These are phyloP conservation scores for Ailuropoda melanoleuca DNA, from an alignment of 2,113 vertebrate species.

Conservation along the genomic window DNA sequence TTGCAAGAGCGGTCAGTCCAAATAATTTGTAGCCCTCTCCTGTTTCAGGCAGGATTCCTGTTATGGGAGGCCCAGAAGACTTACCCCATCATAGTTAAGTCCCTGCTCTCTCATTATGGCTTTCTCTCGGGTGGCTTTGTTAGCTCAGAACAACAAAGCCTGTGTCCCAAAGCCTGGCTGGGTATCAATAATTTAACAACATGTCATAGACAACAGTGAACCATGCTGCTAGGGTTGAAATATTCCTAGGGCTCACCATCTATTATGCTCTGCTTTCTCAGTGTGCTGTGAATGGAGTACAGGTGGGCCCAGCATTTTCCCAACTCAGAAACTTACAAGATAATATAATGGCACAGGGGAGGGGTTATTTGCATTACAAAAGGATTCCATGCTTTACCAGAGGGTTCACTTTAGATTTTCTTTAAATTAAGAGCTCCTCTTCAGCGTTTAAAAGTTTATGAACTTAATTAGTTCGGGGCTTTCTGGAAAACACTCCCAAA, in stretches of 20 bases:
- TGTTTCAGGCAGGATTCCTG: slow-evolving; percentile 27
- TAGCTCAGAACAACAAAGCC: slow-evolving; percentile 82
- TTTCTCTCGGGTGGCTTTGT: slow-evolving; percentile 77
- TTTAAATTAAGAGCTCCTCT: slow-evolving; percentile 60
- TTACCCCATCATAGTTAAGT: slow-evolving; percentile 53
- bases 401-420: slow-evolving; percentile 43
- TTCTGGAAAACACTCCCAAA: background rate
- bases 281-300: slow-evolving; percentile 67
- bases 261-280: slow-evolving; percentile 79
- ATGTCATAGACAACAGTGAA: slow-evolving; percentile 86
- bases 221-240: slow-evolving; percentile 83
- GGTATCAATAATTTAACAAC: slow-evolving; percentile 88
- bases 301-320: slow-evolving; percentile 67
- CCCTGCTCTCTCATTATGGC: slow-evolving; percentile 68
- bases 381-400: slow-evolving; percentile 33
- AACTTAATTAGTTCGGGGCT: background rate
- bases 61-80: background rate
- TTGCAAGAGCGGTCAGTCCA: slow-evolving; percentile 70
- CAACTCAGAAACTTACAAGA: slow-evolving; percentile 64
- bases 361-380: slow-evolving; percentile 72
- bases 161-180: slow-evolving; percentile 78
- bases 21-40: slow-evolving; percentile 68
- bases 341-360: slow-evolving; percentile 44
- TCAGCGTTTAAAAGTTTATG: slow-evolving; percentile 37
- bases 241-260: slow-evolving; percentile 79